Conservation (phyloP, 1,140 invertebrate genomes). For the Catajapyx aquilonaris region DNA sequence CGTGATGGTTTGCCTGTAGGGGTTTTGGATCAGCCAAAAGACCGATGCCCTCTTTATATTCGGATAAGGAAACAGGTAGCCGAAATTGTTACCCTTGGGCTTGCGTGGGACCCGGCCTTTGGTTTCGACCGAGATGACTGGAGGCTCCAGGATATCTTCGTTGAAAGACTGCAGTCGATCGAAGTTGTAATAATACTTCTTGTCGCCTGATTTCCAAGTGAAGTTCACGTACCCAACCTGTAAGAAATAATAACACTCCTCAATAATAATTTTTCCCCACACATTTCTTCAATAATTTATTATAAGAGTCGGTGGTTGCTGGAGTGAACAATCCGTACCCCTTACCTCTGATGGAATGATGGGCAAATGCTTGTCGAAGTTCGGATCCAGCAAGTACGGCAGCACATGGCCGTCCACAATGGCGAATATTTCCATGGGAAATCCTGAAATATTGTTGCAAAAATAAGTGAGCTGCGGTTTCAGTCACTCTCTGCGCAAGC, state of each 20-base stretch:
- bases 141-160: slow-evolving; percentile 57
- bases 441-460: slow-evolving; percentile 36
- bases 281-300: too few species aligned
- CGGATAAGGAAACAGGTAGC: too few species aligned
- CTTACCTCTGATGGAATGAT: slow-evolving; percentile 73
- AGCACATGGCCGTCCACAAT: slow-evolving; percentile 65
- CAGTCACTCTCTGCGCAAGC: too few species aligned
- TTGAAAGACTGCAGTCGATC: slow-evolving; percentile 62
- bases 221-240: slow-evolving; percentile 58
- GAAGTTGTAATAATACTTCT: slow-evolving; percentile 73
- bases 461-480: too few species aligned
- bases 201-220: slow-evolving; percentile 68
- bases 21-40: too few species aligned
- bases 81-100: slow-evolving; percentile 47
- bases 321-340: background rate
- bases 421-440: slow-evolving; percentile 69
- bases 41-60: too few species aligned
- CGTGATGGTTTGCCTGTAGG: too few species aligned
- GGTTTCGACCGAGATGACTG: slow-evolving; percentile 65
- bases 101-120: slow-evolving; percentile 61
- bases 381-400: slow-evolving; percentile 66
- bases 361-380: slow-evolving; percentile 68
- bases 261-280: too few species aligned
- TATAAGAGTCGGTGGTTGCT: too few species aligned
- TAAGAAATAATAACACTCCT: background rate